These are phyloP conservation scores for Drosophila gunungcola DNA, from an alignment of 1,140 invertebrate genomes.

Conservation along the genomic window DNA sequence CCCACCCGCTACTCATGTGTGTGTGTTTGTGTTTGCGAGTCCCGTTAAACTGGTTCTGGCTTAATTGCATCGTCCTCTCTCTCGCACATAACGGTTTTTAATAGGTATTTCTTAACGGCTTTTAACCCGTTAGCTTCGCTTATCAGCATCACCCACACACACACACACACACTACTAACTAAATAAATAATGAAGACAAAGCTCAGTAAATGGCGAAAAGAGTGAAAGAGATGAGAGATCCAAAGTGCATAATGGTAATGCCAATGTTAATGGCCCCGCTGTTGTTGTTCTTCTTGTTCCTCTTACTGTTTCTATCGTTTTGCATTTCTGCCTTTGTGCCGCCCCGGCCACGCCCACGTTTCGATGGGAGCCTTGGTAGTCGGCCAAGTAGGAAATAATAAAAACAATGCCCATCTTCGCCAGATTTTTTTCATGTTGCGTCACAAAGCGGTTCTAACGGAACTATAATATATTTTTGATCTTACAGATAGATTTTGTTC, in stretches of 20 bases:
- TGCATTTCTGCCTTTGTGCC: conserved; percentile 3
- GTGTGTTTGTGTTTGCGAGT: conserved; percentile 36
- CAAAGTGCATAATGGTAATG: conserved; percentile 48
- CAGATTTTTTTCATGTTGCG: conserved; percentile 4
- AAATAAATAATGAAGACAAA: conserved; percentile 42
- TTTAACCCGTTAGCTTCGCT: conserved; percentile 21
- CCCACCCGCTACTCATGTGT: conserved; percentile 17
- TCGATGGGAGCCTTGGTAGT: conserved; percentile 21
- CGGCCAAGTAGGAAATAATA: conserved; percentile 23
- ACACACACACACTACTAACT: neutral
- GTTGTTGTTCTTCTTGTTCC: conserved; percentile 29
- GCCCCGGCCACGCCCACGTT: conserved; percentile 5
- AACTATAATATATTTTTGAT: neutral
- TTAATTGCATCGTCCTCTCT: conserved; percentile 68
- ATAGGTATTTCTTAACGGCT: conserved; percentile 28
- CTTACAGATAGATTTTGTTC: neutral
- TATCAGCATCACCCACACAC: conserved; percentile 37
- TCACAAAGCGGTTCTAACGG: conserved; percentile 9
- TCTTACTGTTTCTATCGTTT: neutral
- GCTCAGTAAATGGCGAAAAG: conserved; percentile 26
- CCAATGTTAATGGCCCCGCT: conserved; percentile 33
- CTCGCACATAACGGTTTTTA: conserved; percentile 16
- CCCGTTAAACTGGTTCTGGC: conserved; percentile 79
- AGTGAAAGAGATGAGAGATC: conserved; percentile 22
- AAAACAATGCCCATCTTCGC: conserved; percentile 9